Percentiles rank a stretch among this genome's conserved stretches.
These are phyloP conservation scores for Hetaerina titia DNA, from an alignment of 2,888 invertebrate species.

Conservation along the genomic window DNA sequence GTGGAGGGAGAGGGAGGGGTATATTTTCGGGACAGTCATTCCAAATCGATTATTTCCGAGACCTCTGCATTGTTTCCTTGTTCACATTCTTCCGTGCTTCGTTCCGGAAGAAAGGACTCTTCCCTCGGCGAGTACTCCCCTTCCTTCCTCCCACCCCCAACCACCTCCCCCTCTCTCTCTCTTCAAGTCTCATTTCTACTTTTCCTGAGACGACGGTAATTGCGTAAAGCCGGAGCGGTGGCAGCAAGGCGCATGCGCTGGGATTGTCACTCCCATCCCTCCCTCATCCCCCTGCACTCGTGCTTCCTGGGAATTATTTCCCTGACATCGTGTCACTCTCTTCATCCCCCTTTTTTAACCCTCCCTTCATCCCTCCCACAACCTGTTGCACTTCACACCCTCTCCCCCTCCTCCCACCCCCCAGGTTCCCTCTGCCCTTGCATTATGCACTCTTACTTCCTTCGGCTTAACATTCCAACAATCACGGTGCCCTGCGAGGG, in stretches of 20 bases:
- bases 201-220: constrained; percentile 6
- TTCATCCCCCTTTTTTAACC: neutral
- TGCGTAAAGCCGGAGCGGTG: constrained; percentile 24
- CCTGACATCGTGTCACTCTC: neutral
- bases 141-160: no score
- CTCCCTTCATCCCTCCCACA: neutral
- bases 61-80: neutral
- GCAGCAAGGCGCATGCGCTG: constrained; percentile 31
- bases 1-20: no score
- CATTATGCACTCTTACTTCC: neutral
- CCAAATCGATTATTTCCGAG: neutral
- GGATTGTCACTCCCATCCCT: neutral
- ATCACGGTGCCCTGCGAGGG: neutral
- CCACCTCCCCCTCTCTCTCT: neutral
- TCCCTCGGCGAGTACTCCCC: neutral
- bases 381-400: constrained; percentile 4
- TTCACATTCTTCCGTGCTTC: neutral
- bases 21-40: no score
- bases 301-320: neutral
- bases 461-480: neutral
- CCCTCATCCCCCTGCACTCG: neutral
- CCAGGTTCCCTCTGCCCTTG: neutral
- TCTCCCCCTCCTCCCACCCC: no score
- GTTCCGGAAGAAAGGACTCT: constrained; percentile 21
- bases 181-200: neutral